phyloP scores from a whole-genome alignment of 1,140 invertebrate species.

The Platyura marginata region DNA sequence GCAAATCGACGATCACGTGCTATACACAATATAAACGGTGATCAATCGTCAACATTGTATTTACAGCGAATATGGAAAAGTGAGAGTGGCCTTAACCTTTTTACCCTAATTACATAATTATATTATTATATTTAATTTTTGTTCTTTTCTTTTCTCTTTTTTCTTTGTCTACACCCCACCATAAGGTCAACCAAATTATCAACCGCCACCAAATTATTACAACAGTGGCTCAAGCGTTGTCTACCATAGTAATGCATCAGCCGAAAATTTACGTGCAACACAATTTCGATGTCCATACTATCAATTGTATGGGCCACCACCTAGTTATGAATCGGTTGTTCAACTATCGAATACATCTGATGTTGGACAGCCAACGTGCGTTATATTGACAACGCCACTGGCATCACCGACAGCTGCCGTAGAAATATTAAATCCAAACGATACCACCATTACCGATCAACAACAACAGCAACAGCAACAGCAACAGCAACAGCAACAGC shows the following conservation, averaged over 20 bases:
- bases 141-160: too few relatives aligned
- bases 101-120: too few relatives aligned
- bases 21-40: not conserved
- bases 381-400: not conserved
- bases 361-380: not conserved
- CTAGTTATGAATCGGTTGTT: conserved; percentile 2
- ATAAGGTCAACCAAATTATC: too few relatives aligned
- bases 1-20: not conserved
- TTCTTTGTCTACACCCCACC: too few relatives aligned
- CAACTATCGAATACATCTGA: not conserved
- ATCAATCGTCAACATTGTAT: not conserved
- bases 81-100: not conserved
- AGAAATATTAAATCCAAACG: too few relatives aligned
- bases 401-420: not conserved
- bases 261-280: not conserved
- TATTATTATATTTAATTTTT: too few relatives aligned
- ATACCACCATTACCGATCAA: not conserved
- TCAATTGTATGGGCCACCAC: conserved; percentile 3
- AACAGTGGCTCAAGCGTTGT: not conserved
- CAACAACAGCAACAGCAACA: not conserved
- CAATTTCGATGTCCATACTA: conserved; percentile 1
- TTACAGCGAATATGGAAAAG: conserved; percentile 1
- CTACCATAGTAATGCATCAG: not conserved
- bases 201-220: conserved; percentile 3
- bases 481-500: not conserved